A percentile compares a stretch with the other conserved stretches of the same genome.
phyloP scores from a whole-genome alignment of 2,113 vertebrate species.

The Tinamus guttatus region DNA sequence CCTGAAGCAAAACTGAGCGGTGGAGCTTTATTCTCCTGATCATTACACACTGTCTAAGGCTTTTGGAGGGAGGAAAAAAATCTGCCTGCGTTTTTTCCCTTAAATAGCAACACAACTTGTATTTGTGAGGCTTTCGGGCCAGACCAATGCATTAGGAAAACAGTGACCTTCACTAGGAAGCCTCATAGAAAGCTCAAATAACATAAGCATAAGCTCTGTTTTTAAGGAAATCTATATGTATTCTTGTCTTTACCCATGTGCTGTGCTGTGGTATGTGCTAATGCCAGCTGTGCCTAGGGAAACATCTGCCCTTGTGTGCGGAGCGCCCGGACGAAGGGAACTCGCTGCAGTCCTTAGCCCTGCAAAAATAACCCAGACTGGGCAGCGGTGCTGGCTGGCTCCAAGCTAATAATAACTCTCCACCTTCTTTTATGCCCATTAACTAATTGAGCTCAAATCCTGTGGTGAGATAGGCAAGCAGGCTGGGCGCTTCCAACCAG shows the following conservation, averaged over 20 bases:
- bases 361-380: not conserved
- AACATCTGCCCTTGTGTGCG: rapidly evolving
- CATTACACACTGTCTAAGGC: rapidly evolving
- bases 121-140: not conserved
- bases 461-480: not conserved
- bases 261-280: rapidly evolving
- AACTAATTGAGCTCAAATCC: not conserved
- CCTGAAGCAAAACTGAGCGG: too few relatives aligned
- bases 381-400: rapidly evolving
- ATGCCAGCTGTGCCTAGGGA: not conserved
- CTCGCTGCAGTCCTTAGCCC: rapidly evolving
- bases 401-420: not conserved
- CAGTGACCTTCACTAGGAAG: rapidly evolving
- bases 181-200: not conserved
- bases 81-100: not conserved
- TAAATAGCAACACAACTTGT: rapidly evolving
- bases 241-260: rapidly evolving
- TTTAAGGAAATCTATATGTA: rapidly evolving
- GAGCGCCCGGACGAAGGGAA: not conserved
- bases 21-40: not conserved
- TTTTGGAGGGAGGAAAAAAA: not conserved
- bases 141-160: rapidly evolving
- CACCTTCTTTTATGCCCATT: not conserved
- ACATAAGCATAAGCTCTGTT: rapidly evolving
- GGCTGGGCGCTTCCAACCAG: not conserved